Evolutionary conservation across 2,113 vertebrate species (phyloP), one percentile per base, ranked within the genome.

Genomic region (Nothocercus nigrocapillus): DNA sequence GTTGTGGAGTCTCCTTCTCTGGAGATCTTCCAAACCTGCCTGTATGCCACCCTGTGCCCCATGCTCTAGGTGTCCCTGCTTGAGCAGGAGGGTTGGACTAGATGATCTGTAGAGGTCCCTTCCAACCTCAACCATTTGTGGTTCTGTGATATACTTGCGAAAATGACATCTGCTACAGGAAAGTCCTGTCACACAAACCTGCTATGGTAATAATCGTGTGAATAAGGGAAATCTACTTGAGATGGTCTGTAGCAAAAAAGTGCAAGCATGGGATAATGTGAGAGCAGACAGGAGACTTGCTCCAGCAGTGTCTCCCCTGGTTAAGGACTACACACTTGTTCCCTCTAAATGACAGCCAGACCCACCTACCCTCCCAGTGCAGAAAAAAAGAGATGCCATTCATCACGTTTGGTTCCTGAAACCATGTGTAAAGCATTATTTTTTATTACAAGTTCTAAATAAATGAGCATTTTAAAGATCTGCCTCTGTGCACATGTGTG

Each of bases 271-370:
- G 3, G 14, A 36, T 70, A 36, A 22, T 22, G 20, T 34, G 34
- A 74, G 21, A 58, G 7, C 13, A 77, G 38, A 28, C 27, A 63
- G 6, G 28, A 5, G 9, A 18, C 15, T 51, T 67, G 51, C 5
- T 49, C 13, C 47, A 15, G 13, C 21, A 44, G 5, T 28, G 8
- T 13, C 19, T 59, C 4, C 49, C 42, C 45, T 59, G n/a, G 11
- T 54, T 44, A 32, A 59, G 13, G 63, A 42, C 4, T 13, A 2
- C 0, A 1, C 13, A 15, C 13, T 17, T 2, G 2, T 27, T 64
- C 28, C 8, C 21, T 32, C 7, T 54, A 54, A 75, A 6, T 11
- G 66, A 36, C 0, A 4, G 5, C 8, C 8, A 82, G 15, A 20
- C 66, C 14, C 21, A 7, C 17, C 62, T 4, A 63, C 3, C 10